A percentile compares a stretch with the other conserved stretches of the same genome.
Conservation (phyloP, 2,113 vertebrate genomes). For the Triplophysa siluroides region DNA sequence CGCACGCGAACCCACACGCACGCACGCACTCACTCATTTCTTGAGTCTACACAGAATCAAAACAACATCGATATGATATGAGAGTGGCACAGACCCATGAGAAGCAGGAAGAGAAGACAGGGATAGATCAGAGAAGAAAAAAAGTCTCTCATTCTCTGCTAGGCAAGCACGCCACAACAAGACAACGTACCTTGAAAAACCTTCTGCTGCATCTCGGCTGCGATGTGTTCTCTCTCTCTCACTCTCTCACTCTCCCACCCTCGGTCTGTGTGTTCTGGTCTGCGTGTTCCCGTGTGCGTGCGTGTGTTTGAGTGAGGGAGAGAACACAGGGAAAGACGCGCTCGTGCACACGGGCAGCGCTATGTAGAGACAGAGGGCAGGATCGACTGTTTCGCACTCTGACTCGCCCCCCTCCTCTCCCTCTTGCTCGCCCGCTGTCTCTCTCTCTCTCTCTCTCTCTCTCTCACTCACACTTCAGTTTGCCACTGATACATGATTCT, state of each 20-base stretch:
- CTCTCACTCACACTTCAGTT: constrained; percentile 68
- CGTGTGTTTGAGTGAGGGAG: constrained; percentile 50
- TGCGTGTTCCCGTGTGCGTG: constrained; percentile 68
- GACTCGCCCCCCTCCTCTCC: constrained; percentile 57
- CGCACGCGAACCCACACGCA: constrained; percentile 49
- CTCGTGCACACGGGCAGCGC: constrained; percentile 69
- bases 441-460: constrained; percentile 53
- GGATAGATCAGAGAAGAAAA: constrained; percentile 65
- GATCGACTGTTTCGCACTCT: constrained; percentile 71
- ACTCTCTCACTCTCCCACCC: constrained; percentile 67
- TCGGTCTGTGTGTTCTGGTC: constrained; percentile 62
- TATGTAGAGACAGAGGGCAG: constrained; percentile 82
- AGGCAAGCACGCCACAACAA: constrained; percentile 78
- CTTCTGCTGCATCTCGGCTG: constrained; percentile 84
- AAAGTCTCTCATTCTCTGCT: constrained; percentile 70
- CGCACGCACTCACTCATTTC: constrained; percentile 64
- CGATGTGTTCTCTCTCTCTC: constrained; percentile 77
- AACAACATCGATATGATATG: constrained; percentile 58
- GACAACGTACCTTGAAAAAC: constrained; percentile 82
- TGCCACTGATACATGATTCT: constrained; percentile 75
- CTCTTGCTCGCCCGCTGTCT: constrained; percentile 18
- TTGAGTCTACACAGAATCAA: constrained; percentile 58
- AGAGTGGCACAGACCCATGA: constrained; percentile 52
- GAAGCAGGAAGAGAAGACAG: constrained; percentile 57
- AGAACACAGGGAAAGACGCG: constrained; percentile 48